These are phyloP conservation scores for Galerucella nymphaeae DNA, from an alignment of 2,888 invertebrate species.

Conservation along the genomic window DNA sequence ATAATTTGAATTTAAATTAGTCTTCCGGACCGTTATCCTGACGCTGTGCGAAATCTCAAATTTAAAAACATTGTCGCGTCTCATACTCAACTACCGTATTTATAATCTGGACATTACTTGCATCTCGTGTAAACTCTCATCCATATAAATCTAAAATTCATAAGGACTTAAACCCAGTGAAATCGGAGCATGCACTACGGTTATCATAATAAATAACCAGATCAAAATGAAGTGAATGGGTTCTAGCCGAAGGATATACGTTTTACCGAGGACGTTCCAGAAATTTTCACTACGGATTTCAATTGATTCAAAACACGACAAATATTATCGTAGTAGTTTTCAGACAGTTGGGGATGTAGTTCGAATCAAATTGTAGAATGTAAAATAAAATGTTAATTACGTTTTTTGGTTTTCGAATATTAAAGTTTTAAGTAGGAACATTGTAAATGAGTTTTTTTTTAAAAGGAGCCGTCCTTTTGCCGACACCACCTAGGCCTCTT, in stretches of 20 bases:
- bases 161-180: constrained; percentile 36
- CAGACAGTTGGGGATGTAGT: no score
- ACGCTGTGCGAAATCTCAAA: constrained; percentile 1
- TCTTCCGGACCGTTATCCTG: no score
- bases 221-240: constrained; percentile 54
- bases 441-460: no score
- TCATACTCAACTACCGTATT: constrained; percentile 20
- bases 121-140: constrained; percentile 38
- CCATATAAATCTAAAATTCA: constrained; percentile 50
- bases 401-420: no score
- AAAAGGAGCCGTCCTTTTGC: no score
- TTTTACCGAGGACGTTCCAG: constrained; percentile 27
- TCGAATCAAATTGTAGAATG: no score
- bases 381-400: no score
- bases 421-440: no score
- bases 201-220: constrained; percentile 55
- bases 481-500: no score
- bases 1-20: no score
- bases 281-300: constrained; percentile 8
- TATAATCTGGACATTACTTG: constrained; percentile 36
- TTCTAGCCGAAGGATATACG: constrained; percentile 47
- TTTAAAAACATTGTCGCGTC: constrained; percentile 31
- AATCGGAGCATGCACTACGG: constrained; percentile 45
- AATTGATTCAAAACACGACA: not conserved
- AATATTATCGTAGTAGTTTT: no score